These are phyloP conservation scores for Pristionchus maxplancki DNA, from an alignment of 2,888 invertebrate species.

Conservation along the genomic window DNA sequence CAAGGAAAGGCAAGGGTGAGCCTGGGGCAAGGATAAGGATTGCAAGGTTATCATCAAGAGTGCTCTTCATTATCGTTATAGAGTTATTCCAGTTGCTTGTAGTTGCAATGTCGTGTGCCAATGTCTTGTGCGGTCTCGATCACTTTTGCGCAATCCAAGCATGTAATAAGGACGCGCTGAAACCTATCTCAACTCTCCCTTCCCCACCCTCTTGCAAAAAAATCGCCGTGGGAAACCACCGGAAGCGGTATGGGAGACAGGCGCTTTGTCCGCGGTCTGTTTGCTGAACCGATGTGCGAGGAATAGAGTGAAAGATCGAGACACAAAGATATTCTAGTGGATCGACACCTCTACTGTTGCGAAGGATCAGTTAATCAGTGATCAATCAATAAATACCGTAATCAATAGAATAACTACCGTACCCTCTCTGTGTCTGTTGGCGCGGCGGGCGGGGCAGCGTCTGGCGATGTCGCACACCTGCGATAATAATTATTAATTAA, in stretches of 20 bases:
- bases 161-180: too few species aligned
- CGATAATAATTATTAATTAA: background rate
- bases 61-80: too few species aligned
- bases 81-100: too few species aligned
- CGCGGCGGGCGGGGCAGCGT: constrained; percentile 34
- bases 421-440: constrained; percentile 45
- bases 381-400: background rate
- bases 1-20: background rate
- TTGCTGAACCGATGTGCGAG: background rate
- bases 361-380: too few species aligned
- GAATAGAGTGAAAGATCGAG: background rate
- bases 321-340: background rate
- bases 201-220: background rate
- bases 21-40: background rate
- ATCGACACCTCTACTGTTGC: background rate
- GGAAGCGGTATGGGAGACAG: constrained; percentile 8
- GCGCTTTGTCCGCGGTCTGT: constrained; percentile 18
- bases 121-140: too few species aligned
- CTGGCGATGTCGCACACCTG: constrained; percentile 48
- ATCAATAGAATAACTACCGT: constrained; percentile 14
- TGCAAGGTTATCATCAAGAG: background rate
- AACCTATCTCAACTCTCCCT: background rate
- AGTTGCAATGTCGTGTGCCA: too few species aligned
- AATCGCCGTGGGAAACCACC: background rate
- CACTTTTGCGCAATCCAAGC: too few species aligned